Evolutionary conservation across 2,888 invertebrate genomes (phyloP).

Genomic region (Clusia tigrina): DNA sequence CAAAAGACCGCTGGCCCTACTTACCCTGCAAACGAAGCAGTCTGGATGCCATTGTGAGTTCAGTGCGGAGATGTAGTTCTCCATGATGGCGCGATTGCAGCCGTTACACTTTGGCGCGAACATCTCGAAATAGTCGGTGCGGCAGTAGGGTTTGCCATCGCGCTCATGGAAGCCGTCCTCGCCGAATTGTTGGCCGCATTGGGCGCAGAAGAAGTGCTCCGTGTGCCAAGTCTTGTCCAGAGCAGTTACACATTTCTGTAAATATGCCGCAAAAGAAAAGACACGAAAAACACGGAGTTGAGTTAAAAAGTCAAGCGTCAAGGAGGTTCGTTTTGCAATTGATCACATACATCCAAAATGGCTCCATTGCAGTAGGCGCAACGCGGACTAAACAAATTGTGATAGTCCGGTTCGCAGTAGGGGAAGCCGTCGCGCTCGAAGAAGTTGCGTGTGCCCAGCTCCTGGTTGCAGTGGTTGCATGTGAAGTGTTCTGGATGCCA

Average conservation of each 20-base stretch:
- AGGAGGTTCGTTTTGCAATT: background rate
- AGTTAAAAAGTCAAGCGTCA: background rate
- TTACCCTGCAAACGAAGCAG: conserved; percentile 98
- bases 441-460: conserved; percentile 96
- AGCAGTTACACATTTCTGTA: conserved; percentile 98
- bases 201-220: conserved; percentile 98
- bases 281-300: conserved; percentile 2
- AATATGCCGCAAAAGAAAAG: background rate
- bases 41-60: conserved; percentile 98
- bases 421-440: conserved; percentile 97
- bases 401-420: conserved; percentile 98
- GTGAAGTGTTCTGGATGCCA: conserved; percentile 99
- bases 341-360: conserved; percentile 85
- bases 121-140: conserved; percentile 95
- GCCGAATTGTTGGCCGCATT: conserved; percentile 96
- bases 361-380: conserved; percentile 99
- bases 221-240: conserved; percentile 98
- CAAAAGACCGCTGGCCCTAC: conserved; percentile 55
- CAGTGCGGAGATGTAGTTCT: conserved; percentile 97
- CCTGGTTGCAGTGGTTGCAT: conserved; percentile 96
- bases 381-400: conserved; percentile 96
- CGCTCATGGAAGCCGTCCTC: conserved; percentile 98
- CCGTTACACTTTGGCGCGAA: conserved; percentile 98
- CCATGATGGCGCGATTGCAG: conserved; percentile 94
- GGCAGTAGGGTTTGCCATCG: conserved; percentile 95